Evolutionary conservation across 2,797 vertebrate genomes (phyloP), one percentile per base, ranked within the genome.

Genomic region (Lacerta agilis): DNA sequence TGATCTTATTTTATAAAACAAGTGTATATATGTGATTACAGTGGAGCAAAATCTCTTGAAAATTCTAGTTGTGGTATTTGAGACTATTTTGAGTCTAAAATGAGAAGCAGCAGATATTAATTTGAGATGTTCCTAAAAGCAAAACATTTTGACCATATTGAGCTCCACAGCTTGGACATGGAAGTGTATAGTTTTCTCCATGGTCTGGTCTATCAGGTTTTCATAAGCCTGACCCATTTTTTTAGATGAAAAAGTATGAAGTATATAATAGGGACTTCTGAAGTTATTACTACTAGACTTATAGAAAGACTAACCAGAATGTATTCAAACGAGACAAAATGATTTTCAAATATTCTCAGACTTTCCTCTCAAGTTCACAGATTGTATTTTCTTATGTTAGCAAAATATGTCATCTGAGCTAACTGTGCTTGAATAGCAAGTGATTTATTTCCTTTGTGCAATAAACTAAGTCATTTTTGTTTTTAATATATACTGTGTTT

Each of bases 41-140:
- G 84, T 55, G 66, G 41, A 8, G 10, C 41, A 71, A 43, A 25
- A 71, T 4, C n/a, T 45, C 88, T 36, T 86, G 17, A 82, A 64
- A 17, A 82, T 25, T 80, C 27, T 91, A 3, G 25, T 72, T 88
- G 33, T 85, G 64, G 55, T 73, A 20, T 69, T 2, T 2, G 27
- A 79, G 69, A 72, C 18, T n/a, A 17, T 58, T 92, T 92, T 90
- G 13, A 33, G 18, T 73, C 36, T 89, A 58, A 90, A 75, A 33
- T n/a, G 81, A 6, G 5, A 83, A 78, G 58, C 27, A 58, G 38
- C 72, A 72, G 10, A 36, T 20, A 36, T 2, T 1, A 17, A 75
- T 88, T 79, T 64, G 27, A 64, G 11, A 85, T 17, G 33, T 85
- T 78, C 29, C 8, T 79, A 66, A 45, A 72, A 76, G 20, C 45